Evolutionary conservation across 2,888 invertebrate genomes (phyloP), one percentile per base, ranked within the genome.

Genomic region (Elysia crispata): DNA sequence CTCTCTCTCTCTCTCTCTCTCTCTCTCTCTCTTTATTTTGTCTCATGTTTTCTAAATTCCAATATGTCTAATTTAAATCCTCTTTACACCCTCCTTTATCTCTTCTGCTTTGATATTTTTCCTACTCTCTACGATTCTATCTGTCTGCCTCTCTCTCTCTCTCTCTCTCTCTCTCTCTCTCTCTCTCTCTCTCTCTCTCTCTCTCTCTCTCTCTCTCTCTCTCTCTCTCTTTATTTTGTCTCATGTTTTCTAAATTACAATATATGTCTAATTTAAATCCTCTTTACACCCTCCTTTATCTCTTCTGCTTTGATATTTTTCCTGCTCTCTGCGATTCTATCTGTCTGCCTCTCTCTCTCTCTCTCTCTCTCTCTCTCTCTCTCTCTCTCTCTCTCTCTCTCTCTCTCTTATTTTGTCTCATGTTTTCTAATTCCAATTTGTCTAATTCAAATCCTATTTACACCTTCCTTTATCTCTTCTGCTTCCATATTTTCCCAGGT

Each of bases 381-480:
- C 49, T 62, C 76, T 76, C 33, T 23, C 23, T 76, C 1, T 62
- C 25, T 31, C n/a, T 62, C 41, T 76, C 41, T 66, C 41, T 11
- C 74, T 49, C 30, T 33, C 60, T 5, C 64, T 62, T 5, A 70
- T 72, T 25, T 77, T 66, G 0, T 77, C 76, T 0, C 82, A 77
- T 3, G 77, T 78, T 13, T 78, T 76, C 15, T 70, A 77, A 50
- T 70, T 67, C 72, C 81, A 81, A 70, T 20, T 18, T 23, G 23
- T 8, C 25, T 11, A 3, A 30, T 41, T 49, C 67, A 25, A 6
- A 50, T 28, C 5, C 49, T 62, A 25, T 31, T 41, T 57, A 54
- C 31, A 13, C 31, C 62, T 8, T 23, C 50, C 31, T 62, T 41
- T 54, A 33, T 64, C 31, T 69, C 77, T 20, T 79, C 79, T 49